A percentile compares a stretch with the other conserved stretches of the same genome.
Conservation (phyloP, 2,888 invertebrate genomes). For the Drosophila sordidapex region DNA sequence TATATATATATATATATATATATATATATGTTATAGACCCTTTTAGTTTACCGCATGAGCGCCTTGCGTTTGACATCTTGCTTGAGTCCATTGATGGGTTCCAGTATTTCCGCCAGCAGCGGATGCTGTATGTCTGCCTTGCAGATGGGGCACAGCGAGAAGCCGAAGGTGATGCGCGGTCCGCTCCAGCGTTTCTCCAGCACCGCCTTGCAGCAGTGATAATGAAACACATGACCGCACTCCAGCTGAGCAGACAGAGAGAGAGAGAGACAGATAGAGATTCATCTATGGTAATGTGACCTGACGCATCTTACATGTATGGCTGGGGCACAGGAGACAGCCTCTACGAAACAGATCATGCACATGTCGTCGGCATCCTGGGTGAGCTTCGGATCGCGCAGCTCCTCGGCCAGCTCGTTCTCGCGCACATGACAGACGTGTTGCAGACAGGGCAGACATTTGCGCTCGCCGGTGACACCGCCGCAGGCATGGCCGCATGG, state of each 20-base stretch:
- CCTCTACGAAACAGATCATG: slow-evolving; percentile 99
- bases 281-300: too few species aligned
- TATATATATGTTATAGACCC: accelerated
- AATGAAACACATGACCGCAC: slow-evolving; percentile 98
- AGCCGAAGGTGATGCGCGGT: slow-evolving; percentile 97
- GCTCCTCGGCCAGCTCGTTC: slow-evolving; percentile 81
- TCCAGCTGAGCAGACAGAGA: slow-evolving; percentile 87
- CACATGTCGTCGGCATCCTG: slow-evolving; percentile 99
- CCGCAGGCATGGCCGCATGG: slow-evolving; percentile 97
- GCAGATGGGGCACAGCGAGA: slow-evolving; percentile 98
- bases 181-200: slow-evolving; percentile 96
- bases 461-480: slow-evolving; percentile 93
- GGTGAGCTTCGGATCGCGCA: slow-evolving; percentile 87
- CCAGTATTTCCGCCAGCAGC: slow-evolving; percentile 90
- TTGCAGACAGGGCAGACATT: slow-evolving; percentile 95
- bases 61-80: slow-evolving; percentile 97
- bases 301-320: slow-evolving; percentile 88
- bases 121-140: slow-evolving; percentile 95
- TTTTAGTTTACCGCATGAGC: slow-evolving; percentile 89
- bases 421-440: slow-evolving; percentile 89
- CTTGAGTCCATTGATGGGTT: slow-evolving; percentile 92
- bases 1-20: not conserved
- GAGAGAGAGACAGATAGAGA: not conserved
- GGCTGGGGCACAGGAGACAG: slow-evolving; percentile 97
- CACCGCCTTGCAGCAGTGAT: slow-evolving; percentile 94